Evolutionary conservation across 2,113 vertebrate species (phyloP).

Genomic region (Hemiscyllium ocellatum): DNA sequence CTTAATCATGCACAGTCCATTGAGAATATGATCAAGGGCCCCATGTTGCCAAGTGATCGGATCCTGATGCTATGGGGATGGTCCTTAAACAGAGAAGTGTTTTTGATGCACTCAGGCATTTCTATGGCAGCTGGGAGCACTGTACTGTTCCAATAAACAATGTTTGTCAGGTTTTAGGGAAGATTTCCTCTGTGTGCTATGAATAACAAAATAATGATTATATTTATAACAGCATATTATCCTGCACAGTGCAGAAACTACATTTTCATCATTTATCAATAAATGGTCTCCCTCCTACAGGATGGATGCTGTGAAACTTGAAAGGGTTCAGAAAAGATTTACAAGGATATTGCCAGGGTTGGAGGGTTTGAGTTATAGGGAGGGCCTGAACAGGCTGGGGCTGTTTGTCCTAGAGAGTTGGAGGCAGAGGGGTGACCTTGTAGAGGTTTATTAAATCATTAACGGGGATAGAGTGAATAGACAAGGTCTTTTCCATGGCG

Average conservation of each 20-base stretch:
- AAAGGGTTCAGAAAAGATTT: no score
- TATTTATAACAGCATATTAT: neutral
- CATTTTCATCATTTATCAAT: neutral
- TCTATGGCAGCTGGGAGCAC: neutral
- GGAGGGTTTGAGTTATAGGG: no score
- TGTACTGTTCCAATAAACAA: neutral
- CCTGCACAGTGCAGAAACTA: neutral
- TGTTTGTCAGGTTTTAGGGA: neutral
- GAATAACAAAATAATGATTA: neutral
- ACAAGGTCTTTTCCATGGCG: no score
- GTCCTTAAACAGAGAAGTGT: neutral
- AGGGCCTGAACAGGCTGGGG: no score
- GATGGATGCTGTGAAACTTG: no score
- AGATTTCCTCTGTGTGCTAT: no score
- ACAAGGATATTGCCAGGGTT: no score
- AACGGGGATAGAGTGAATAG: no score
- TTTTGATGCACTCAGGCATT: neutral
- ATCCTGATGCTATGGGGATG: neutral
- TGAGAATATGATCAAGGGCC: neutral
- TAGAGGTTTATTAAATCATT: no score
- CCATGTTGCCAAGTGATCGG: neutral
- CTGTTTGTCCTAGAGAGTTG: no score
- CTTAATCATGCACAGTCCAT: neutral
- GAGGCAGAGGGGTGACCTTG: no score
- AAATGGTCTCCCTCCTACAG: no score